Evolutionary conservation across 2,113 vertebrate genomes (phyloP).

Genomic region (Rostratula benghalensis): DNA sequence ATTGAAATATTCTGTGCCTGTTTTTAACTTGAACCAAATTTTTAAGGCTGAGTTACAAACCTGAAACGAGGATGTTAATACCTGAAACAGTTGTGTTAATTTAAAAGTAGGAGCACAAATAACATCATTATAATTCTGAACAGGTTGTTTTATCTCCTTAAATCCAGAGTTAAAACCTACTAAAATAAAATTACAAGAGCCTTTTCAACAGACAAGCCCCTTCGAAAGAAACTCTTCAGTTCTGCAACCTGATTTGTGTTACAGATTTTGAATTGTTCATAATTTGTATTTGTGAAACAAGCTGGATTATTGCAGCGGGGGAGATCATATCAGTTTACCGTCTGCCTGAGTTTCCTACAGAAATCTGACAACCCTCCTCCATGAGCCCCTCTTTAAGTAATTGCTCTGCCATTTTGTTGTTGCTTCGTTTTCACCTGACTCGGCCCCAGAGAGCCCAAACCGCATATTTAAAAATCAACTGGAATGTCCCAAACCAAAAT

Average conservation of each 20-base stretch:
- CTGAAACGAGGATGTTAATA: background rate
- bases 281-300: constrained; percentile 45
- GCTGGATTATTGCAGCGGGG: constrained; percentile 14
- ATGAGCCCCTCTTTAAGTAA: background rate
- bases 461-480: background rate
- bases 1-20: background rate
- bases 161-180: constrained; percentile 30
- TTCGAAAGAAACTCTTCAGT: background rate
- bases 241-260: background rate
- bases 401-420: constrained; percentile 52
- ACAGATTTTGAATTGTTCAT: constrained; percentile 17
- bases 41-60: background rate
- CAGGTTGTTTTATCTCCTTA: constrained; percentile 29
- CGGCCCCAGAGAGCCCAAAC: constrained; percentile 5
- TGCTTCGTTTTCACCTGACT: constrained; percentile 56
- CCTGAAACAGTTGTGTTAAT: background rate
- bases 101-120: background rate
- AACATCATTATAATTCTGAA: background rate
- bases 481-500: background rate
- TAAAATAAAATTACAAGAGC: background rate
- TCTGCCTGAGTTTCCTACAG: constrained; percentile 1
- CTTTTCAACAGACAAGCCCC: background rate
- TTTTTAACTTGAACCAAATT: background rate
- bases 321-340: background rate
- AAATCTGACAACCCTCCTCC: constrained; percentile 12